Evolutionary conservation across 2,113 vertebrate genomes (phyloP), one percentile per base, ranked within the genome.

Genomic region (Eolophus roseicapilla): DNA sequence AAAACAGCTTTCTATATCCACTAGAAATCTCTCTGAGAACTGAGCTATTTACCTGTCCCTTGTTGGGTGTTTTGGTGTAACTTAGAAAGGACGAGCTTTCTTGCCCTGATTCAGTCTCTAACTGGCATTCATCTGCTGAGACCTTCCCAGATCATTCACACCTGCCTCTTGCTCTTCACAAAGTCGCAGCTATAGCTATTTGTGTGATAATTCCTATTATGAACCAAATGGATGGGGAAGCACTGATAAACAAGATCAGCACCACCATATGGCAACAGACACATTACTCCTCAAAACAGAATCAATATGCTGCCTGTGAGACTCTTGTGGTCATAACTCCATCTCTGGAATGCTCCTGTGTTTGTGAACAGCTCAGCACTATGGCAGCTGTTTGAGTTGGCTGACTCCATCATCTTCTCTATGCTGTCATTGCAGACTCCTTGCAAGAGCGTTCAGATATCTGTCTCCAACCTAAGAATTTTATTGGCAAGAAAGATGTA

Each of bases 281-380:
- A 76, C 33, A n/a, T 87, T 82, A 52, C 44, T 89, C 57, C 47
- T 65, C 53, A 68, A 88, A 84, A 82, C 14, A 6, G 6, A 79
- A 76, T 68, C 43, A 60, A 47, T 87, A 41, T 13, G 52, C 83
- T 93, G 84, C 82, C 67, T 91, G 73, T 50, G 73, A 89, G 74
- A 76, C 10, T 78, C 44, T 60, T 79, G 74, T 0, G 2, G 81
- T 62, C 77, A 57, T 76, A 84, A 64, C 57, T 92, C 33, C 52
- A 71, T 79, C 65, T 64, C 81, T 92, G 81, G 70, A 82, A 68
- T 16, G 35, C 21, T 79, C 44, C 52, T 79, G 35, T 82, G 39
- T 73, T 93, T 96, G 89, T 95, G 89, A 87, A 84, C 43, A 92
- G 83, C 86, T 92, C 93, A 92, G 69, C 86, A 73, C 41, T 91